Evolutionary conservation across 2,888 invertebrate genomes (phyloP).

Genomic region (Himalopsyche kuldschensis): DNA sequence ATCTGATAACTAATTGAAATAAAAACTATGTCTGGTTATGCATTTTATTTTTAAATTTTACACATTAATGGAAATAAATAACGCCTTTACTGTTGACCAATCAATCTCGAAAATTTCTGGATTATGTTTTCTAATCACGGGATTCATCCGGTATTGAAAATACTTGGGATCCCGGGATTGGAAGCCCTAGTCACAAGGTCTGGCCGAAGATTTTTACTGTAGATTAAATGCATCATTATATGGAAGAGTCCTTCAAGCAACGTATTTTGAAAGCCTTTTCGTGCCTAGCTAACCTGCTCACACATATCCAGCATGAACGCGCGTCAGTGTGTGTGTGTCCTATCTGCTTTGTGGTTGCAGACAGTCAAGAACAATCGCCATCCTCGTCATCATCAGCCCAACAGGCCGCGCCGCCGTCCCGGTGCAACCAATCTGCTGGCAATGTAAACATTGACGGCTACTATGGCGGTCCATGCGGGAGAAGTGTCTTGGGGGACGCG

Average conservation of each 20-base stretch:
- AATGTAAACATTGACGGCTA: slow-evolving; percentile 37
- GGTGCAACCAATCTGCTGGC: slow-evolving; percentile 31
- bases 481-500: slow-evolving; percentile 14
- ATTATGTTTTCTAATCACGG: too few relatives aligned
- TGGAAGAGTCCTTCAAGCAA: not conserved
- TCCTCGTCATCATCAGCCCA: not conserved
- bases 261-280: not conserved
- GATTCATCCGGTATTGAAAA: too few relatives aligned
- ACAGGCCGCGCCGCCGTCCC: slow-evolving; percentile 10
- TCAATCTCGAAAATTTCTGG: too few relatives aligned
- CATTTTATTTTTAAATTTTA: too few relatives aligned
- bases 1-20: too few relatives aligned
- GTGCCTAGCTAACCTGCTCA: not conserved
- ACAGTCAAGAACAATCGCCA: slow-evolving; percentile 30
- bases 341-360: slow-evolving; percentile 34
- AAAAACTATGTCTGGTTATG: too few relatives aligned
- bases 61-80: too few relatives aligned
- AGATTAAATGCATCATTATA: too few relatives aligned
- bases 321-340: slow-evolving; percentile 19
- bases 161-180: too few relatives aligned
- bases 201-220: too few relatives aligned
- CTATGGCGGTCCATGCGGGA: not conserved
- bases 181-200: too few relatives aligned
- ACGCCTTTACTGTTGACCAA: too few relatives aligned
- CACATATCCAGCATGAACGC: not conserved